These are phyloP conservation scores for Temnopleurus reevesii DNA, from an alignment of 53 echinoderm and acorn worm species.

Conservation along the genomic window DNA sequence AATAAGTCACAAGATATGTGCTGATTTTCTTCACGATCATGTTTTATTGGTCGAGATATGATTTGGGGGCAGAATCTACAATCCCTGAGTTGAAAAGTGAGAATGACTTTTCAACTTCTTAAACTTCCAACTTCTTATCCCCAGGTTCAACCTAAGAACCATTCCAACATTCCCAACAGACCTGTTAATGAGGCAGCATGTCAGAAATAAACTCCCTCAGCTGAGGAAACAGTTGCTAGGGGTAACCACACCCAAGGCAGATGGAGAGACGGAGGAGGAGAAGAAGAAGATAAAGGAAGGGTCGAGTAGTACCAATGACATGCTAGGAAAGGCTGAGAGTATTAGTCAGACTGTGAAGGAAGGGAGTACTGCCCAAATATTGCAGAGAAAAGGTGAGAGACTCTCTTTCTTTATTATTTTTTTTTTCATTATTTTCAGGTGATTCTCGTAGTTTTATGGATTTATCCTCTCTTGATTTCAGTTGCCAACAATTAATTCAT, in stretches of 20 bases:
- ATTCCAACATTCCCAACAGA: slow-evolving; percentile 84
- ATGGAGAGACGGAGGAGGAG: not conserved
- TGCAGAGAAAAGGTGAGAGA: not conserved
- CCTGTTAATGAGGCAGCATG: slow-evolving; percentile 50
- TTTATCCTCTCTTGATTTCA: no score
- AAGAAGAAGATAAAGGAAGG: not conserved
- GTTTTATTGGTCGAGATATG: no score
- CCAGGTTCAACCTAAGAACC: slow-evolving; percentile 77
- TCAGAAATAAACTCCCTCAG: slow-evolving; percentile 44
- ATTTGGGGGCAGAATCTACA: no score
- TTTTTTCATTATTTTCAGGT: no score
- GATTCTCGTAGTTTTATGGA: no score
- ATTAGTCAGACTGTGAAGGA: not conserved
- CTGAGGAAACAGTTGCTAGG: slow-evolving; percentile 37
- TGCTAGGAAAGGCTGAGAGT: not conserved
- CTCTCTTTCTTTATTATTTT: no score
- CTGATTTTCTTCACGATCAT: no score
- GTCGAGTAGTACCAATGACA: not conserved
- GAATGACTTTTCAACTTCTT: no score
- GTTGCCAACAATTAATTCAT: no score
- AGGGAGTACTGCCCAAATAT: not conserved
- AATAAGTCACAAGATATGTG: no score
- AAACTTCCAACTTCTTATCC: no score
- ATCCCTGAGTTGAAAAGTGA: no score
- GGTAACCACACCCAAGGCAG: not conserved